phyloP scores from a whole-genome alignment of 2,797 vertebrate genomes.

The Lacerta bilineata region DNA sequence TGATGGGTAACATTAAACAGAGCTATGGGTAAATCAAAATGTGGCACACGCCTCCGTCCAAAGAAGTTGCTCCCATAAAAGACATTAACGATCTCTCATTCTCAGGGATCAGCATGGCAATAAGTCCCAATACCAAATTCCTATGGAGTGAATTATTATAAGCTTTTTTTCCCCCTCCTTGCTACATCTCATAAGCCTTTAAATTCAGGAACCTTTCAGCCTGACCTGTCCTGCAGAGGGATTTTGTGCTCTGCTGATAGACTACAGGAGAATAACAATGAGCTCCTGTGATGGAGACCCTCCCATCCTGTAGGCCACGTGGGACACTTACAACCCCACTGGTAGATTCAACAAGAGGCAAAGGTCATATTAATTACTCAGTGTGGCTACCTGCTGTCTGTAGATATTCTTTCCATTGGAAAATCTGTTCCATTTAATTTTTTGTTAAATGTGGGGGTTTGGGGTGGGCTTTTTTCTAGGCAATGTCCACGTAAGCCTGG shows the following conservation, averaged over 20 bases:
- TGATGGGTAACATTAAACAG: conserved; percentile 19
- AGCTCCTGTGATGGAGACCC: not conserved
- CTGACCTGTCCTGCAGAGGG: not conserved
- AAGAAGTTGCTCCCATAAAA: conserved; percentile 9
- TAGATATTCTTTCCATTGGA: not conserved
- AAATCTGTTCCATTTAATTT: not conserved
- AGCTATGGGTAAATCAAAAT: not conserved
- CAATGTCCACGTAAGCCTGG: not conserved
- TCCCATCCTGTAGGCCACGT: not conserved
- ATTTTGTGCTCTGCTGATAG: too few species aligned
- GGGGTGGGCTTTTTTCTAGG: not conserved
- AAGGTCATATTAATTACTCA: conserved; percentile 9
- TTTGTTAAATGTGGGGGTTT: not conserved
- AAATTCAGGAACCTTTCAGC: not conserved
- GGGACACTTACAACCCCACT: not conserved
- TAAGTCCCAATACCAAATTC: not conserved
- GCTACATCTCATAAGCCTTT: not conserved
- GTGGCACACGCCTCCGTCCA: not conserved
- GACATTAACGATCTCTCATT: not conserved
- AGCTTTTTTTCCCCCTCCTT: not conserved
- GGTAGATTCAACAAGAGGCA: not conserved
- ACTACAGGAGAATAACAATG: not conserved
- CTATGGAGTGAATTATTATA: conserved; percentile 12
- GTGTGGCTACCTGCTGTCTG: not conserved
- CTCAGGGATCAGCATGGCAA: conserved; percentile 4